Evolutionary conservation across 2,888 invertebrate species (phyloP).

Genomic region (Agonopterix alstromeriana): DNA sequence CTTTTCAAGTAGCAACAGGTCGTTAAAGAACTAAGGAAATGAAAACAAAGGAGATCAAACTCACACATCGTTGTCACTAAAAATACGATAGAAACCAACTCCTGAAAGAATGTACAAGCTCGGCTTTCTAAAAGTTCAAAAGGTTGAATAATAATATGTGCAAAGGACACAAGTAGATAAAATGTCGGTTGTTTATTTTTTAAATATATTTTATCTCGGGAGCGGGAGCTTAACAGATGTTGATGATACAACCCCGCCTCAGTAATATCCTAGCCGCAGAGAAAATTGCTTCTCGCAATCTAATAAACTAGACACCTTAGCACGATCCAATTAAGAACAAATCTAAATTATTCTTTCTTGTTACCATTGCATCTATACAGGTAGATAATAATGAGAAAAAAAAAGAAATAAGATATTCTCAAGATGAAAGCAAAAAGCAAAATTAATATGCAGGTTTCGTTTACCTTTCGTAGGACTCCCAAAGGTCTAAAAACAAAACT

Average conservation of each 20-base stretch:
- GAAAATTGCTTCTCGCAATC: constrained; percentile 40
- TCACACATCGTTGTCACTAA: too few relatives aligned
- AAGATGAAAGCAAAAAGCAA: not conserved
- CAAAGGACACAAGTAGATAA: not conserved
- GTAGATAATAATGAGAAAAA: not conserved
- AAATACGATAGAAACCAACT: too few relatives aligned
- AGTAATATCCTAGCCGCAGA: constrained; percentile 28
- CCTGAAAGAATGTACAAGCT: too few relatives aligned
- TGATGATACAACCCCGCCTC: constrained; percentile 17
- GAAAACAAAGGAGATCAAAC: constrained; percentile 3
- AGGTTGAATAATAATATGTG: too few relatives aligned
- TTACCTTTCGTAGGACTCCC: not conserved
- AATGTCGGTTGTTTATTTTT: not conserved
- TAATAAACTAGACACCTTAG: constrained; percentile 38
- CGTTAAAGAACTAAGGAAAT: constrained; percentile 30
- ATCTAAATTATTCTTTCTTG: constrained; percentile 34
- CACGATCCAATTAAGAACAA: constrained; percentile 39
- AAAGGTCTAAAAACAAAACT: not conserved
- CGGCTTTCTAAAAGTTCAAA: too few relatives aligned
- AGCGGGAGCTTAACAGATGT: constrained; percentile 10
- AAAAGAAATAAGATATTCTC: not conserved
- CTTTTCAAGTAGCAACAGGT: constrained; percentile 54
- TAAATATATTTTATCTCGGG: constrained; percentile 2
- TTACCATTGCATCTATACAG: constrained; percentile 4
- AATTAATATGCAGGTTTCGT: not conserved